A percentile compares a stretch with the other conserved stretches of the same genome.
Evolutionary conservation across 2,113 vertebrate species (phyloP).

Genomic region (Trochalopteron elliotii): DNA sequence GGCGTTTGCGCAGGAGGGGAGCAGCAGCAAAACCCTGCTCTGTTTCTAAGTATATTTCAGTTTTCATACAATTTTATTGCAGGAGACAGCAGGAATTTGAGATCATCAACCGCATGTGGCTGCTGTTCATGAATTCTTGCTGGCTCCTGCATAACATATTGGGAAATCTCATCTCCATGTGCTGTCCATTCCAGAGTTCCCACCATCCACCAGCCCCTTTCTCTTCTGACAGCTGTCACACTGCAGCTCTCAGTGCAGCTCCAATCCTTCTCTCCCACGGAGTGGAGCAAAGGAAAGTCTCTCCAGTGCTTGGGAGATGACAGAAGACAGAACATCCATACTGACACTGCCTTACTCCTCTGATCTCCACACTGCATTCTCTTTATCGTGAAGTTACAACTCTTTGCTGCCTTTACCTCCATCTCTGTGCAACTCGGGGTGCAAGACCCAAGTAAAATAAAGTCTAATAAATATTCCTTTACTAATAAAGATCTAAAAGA

Average conservation of each 20-base stretch:
- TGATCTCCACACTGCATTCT: neutral
- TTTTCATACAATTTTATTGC: slow-evolving; percentile 39
- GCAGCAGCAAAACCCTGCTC: slow-evolving; percentile 64
- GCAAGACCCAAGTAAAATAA: neutral
- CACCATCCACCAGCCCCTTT: neutral
- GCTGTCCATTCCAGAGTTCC: neutral
- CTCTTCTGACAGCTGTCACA: neutral
- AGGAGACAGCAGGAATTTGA: slow-evolving; percentile 67
- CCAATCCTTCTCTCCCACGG: neutral
- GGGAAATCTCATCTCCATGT: slow-evolving; percentile 39
- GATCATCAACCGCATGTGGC: slow-evolving; percentile 39
- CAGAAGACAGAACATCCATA: neutral
- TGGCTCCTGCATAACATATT: neutral
- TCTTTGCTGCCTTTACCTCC: neutral
- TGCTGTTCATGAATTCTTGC: slow-evolving; percentile 55
- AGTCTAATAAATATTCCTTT: neutral
- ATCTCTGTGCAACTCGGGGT: rapidly evolving
- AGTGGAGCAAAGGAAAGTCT: neutral
- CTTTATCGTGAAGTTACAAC: neutral
- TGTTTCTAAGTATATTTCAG: slow-evolving; percentile 70
- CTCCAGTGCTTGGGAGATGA: neutral
- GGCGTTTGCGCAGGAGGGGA: slow-evolving; percentile 75
- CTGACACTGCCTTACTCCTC: neutral
- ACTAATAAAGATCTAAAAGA: neutral
- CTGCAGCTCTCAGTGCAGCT: neutral